Evolutionary conservation across 2,113 vertebrate genomes (phyloP).

Genomic region (Serranochromis macrocephalus): DNA sequence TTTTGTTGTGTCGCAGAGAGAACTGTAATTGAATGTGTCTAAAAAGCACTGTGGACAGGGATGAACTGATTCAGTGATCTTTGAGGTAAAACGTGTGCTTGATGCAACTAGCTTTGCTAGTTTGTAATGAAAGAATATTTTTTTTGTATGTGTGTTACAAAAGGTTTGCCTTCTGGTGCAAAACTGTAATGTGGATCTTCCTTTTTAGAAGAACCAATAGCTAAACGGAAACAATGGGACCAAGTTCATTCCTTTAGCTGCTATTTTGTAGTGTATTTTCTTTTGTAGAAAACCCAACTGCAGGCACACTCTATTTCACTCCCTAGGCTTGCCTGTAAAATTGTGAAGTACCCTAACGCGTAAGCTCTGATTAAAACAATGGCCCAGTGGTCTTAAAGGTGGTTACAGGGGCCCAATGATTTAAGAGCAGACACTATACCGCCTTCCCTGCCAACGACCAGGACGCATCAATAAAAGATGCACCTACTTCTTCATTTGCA

Average conservation of each 20-base stretch:
- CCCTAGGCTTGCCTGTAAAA: not conserved
- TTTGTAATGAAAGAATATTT: not conserved
- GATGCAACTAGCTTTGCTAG: not conserved
- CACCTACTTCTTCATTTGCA: not conserved
- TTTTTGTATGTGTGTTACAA: not conserved
- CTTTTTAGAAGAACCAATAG: not conserved
- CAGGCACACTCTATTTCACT: not conserved
- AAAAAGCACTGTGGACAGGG: not conserved
- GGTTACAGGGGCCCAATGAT: conserved; percentile 23
- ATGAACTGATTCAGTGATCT: not conserved
- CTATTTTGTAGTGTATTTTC: not conserved
- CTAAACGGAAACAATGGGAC: not conserved
- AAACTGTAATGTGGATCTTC: not conserved
- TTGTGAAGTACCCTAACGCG: not conserved
- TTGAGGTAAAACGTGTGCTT: not conserved
- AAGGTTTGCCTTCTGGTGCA: not conserved
- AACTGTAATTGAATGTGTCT: conserved; percentile 18
- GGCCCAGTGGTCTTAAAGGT: not conserved
- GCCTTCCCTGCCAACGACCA: not conserved
- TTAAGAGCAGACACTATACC: not conserved
- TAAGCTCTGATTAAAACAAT: conserved; percentile 2
- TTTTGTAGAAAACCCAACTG: not conserved
- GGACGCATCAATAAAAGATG: conserved; percentile 24
- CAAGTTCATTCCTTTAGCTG: not conserved
- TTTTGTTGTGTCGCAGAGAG: not conserved